These are phyloP conservation scores for Anniella stebbinsi DNA, from an alignment of 2,797 vertebrate genomes.

Conservation along the genomic window DNA sequence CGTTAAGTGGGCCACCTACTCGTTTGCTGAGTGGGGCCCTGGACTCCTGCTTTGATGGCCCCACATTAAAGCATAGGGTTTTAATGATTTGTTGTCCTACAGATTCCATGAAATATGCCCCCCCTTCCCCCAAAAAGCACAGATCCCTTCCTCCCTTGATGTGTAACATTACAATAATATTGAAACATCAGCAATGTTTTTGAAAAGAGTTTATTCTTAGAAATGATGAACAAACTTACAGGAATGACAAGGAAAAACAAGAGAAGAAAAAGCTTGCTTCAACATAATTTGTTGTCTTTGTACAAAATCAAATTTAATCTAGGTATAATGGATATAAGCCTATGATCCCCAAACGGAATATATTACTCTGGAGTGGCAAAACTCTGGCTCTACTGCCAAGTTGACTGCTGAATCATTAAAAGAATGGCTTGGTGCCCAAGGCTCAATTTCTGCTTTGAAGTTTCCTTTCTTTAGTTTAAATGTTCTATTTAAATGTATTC, in stretches of 20 bases:
- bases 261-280: slow-evolving; percentile 28
- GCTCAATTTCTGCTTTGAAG: slow-evolving; percentile 58
- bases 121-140: slow-evolving; percentile 22
- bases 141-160: slow-evolving; percentile 23
- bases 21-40: background rate
- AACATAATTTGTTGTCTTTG: slow-evolving; percentile 61
- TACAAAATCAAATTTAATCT: slow-evolving; percentile 68
- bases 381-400: background rate
- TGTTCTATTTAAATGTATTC: slow-evolving; percentile 9
- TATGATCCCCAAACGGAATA: slow-evolving; percentile 63
- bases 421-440: slow-evolving; percentile 40
- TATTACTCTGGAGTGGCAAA: slow-evolving; percentile 50
- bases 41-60: background rate
- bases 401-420: slow-evolving; percentile 60
- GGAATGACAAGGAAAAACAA: slow-evolving; percentile 50
- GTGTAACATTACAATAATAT: background rate
- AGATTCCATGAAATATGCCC: slow-evolving; percentile 53
- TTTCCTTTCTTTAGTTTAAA: slow-evolving; percentile 40
- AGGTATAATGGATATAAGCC: slow-evolving; percentile 62
- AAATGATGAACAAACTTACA: slow-evolving; percentile 43
- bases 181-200: slow-evolving; percentile 22
- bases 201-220: slow-evolving; percentile 24
- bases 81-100: slow-evolving; percentile 26
- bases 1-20: background rate
- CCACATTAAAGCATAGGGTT: background rate